Evolutionary conservation across 2,888 invertebrate species (phyloP), one percentile per base, ranked within the genome.

Genomic region (Acleris emargana): DNA sequence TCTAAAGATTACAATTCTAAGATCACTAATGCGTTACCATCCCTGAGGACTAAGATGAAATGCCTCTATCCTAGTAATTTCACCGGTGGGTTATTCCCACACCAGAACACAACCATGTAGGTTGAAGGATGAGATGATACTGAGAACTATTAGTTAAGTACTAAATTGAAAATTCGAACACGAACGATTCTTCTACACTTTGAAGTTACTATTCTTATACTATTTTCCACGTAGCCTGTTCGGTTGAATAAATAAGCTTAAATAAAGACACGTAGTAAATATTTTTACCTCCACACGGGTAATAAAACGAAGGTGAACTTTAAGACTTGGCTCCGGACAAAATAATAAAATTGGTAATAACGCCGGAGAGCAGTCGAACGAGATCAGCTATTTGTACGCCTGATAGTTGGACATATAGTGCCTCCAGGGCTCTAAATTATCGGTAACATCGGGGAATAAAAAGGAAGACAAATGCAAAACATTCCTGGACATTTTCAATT

Each of bases 331-430:
- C 42, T 54, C 17, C 42, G 50, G 59, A 60, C 43, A 59, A 64
- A 54, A 55, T 64, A 64, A 59, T 64, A 64, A 64, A 60, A 64
- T 64, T 60, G 54, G 60, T 17, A 60, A 60, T 60, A 60, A 64
- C 64, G 50, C 45, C 58, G 16, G 20, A 32, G 42, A 52, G 50
- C 43, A 20, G 38, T 42, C 49, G 53, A 59, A 42, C 54, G 47
- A 53, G 18, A 64, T 58, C 58, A 53, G 53, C 53, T 59, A 64
- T 64, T 59, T 64, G 58, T 59, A 47, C 53, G 47, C 52, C 58
- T 58, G 51, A 52, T 47, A 47, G 25, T 18, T 18, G 17, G n/a
- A 32, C 17, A 52, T 49, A 53, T 58, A n/a, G 52, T 9, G n/a
- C 45, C 58, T 47, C 47, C 22, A 7, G 42, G 52, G 58, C 20